Conservation (phyloP, 2,797 vertebrate species). For the Crenuchus spilurus region DNA sequence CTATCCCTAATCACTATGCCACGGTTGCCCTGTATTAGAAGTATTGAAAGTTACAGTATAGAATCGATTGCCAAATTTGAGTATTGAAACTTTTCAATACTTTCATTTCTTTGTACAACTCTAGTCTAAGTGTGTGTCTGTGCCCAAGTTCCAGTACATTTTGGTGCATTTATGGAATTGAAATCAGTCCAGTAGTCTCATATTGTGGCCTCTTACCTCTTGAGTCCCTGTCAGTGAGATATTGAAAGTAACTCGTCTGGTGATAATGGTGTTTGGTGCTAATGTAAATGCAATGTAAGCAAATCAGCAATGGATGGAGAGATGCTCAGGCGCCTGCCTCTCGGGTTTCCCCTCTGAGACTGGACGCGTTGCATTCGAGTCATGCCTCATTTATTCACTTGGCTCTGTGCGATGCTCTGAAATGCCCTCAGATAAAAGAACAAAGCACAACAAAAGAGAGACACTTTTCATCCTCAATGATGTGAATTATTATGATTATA, state of each 20-base stretch:
- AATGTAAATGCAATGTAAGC: constrained; percentile 46
- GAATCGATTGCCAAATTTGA: too few relatives aligned
- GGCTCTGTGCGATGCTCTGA: background rate
- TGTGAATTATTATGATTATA: constrained; percentile 18
- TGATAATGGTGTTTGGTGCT: constrained; percentile 36
- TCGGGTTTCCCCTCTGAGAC: constrained; percentile 46
- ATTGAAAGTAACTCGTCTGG: constrained; percentile 24
- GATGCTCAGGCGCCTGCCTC: constrained; percentile 30
- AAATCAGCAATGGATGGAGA: constrained; percentile 38
- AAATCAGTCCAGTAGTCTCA: background rate
- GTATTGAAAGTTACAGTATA: too few relatives aligned
- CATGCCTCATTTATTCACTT: constrained; percentile 48
- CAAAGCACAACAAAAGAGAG: constrained; percentile 17
- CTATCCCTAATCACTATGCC: too few relatives aligned
- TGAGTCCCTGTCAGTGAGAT: background rate
- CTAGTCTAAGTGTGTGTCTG: background rate
- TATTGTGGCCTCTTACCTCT: background rate
- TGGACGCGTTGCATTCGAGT: constrained; percentile 36
- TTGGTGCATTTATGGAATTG: background rate
- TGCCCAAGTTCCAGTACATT: background rate
- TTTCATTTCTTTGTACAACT: too few relatives aligned
- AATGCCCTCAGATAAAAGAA: constrained; percentile 13
- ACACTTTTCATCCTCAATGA: background rate
- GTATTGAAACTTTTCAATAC: too few relatives aligned
- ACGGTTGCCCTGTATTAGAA: too few relatives aligned